Base-by-base conservation (phyloP, 2,113 vertebrate genomes). In the Hoplias malabaricus region DNA sequence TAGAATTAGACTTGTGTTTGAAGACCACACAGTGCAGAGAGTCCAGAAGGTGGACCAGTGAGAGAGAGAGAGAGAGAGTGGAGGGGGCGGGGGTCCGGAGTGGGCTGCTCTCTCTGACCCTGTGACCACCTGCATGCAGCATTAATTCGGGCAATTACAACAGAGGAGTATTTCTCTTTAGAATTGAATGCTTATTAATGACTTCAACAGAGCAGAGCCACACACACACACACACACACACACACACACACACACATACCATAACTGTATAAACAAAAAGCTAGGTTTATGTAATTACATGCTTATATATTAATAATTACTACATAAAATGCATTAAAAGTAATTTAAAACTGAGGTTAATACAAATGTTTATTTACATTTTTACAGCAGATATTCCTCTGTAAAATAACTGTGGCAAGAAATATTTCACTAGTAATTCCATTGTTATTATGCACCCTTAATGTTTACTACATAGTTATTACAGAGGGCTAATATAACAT, bases 101-200 rank as follows among this genome's bases (percentile, higher is more conserved):
- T 75, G 59, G 69, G 27, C 63, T 34, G 38, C 70, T 66, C 34
- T 66, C 34, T 50, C 19, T 33, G 31, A 27, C 57, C 34, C 31
- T 2, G 76, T 79, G 90, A 89, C 89, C 88, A 89, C 87, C 89
- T 90, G 88, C 85, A 78, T 90, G 88, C 85, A 78, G 62, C 25
- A n/a, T 77, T 85, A 88, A 89, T 90, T 86, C 85, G 83, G 78
- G 79, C 89, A 86, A 89, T 91, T 91, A 89, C 85, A 75, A 73
- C 66, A 5, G 75, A 38, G 27, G 80, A 85, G 83, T 84, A 85
- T 87, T 90, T 90, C 88, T 80, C 88, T 80, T 87, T 89, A 85
- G 83, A 29, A 48, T 82, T 75, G 88, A 89, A 89, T 89, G 16
- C 87, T 80, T 78, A 0, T 76, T 90, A 91, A 90, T 85, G 89